A percentile compares a stretch with the other conserved stretches of the same genome.
These are phyloP conservation scores for Balearica regulorum DNA, from an alignment of 2,797 vertebrate species.

Conservation along the genomic window DNA sequence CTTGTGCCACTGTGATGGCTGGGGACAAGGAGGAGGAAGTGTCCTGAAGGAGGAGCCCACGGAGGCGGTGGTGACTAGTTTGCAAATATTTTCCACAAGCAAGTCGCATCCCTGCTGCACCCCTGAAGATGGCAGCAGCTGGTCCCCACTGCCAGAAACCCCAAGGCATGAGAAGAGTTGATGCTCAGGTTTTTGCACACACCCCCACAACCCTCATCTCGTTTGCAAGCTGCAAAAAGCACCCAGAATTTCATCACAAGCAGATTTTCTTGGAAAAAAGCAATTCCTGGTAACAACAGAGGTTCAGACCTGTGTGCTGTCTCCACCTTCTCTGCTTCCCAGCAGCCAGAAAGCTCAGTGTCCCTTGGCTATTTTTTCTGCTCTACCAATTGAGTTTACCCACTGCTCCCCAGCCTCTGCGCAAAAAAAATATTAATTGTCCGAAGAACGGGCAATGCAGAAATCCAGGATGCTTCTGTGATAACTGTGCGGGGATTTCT, in stretches of 20 bases:
- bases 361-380: background rate
- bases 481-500: background rate
- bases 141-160: background rate
- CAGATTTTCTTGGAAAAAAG: background rate
- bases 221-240: background rate
- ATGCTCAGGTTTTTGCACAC: background rate
- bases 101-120: background rate
- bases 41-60: background rate
- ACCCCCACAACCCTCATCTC: background rate
- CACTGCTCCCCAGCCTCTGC: background rate
- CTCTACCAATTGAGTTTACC: background rate
- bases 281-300: background rate
- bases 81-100: background rate
- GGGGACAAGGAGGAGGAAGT: background rate
- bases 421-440: background rate
- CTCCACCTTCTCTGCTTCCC: background rate
- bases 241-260: background rate
- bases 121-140: accelerated
- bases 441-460: background rate
- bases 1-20: background rate
- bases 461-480: background rate
- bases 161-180: background rate
- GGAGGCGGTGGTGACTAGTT: background rate
- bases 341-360: background rate
- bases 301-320: background rate